These are phyloP conservation scores for Azemiops feae DNA, from an alignment of 2,113 vertebrate genomes.

Conservation along the genomic window DNA sequence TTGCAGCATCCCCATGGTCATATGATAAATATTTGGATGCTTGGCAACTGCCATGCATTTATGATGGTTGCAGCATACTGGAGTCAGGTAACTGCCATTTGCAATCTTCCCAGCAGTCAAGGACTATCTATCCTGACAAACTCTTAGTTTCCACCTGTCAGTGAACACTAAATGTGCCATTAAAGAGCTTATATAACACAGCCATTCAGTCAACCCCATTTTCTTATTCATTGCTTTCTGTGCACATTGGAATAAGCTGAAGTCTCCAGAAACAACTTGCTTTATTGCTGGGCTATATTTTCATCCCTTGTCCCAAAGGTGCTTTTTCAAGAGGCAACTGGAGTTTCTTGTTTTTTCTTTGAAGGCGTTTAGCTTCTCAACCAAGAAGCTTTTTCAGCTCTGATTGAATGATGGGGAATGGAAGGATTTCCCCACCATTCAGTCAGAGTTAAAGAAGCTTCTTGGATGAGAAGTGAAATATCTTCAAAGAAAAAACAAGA, in stretches of 20 bases:
- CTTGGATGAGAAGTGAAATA: no score
- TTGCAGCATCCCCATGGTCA: not conserved
- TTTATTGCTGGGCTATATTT: not conserved
- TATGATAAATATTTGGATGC: not conserved
- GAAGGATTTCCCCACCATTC: no score
- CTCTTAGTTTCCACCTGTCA: not conserved
- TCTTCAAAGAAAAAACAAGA: no score
- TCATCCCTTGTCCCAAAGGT: not conserved
- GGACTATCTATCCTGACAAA: not conserved
- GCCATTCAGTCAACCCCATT: not conserved
- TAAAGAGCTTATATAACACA: not conserved
- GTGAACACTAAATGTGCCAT: not conserved
- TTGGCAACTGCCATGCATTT: not conserved
- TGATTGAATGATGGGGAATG: no score
- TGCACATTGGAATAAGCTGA: not conserved
- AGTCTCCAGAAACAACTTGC: not conserved
- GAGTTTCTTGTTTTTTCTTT: no score
- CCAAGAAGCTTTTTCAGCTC: no score
- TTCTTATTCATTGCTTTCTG: not conserved
- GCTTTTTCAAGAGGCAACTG: no score
- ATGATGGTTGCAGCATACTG: not conserved
- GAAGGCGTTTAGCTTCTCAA: no score
- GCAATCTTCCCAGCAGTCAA: not conserved
- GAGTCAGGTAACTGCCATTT: not conserved
- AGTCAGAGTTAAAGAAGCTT: no score